Evolutionary conservation across 2,113 vertebrate genomes (phyloP), one percentile per base, ranked within the genome.

Genomic region (Zapus hudsonius): DNA sequence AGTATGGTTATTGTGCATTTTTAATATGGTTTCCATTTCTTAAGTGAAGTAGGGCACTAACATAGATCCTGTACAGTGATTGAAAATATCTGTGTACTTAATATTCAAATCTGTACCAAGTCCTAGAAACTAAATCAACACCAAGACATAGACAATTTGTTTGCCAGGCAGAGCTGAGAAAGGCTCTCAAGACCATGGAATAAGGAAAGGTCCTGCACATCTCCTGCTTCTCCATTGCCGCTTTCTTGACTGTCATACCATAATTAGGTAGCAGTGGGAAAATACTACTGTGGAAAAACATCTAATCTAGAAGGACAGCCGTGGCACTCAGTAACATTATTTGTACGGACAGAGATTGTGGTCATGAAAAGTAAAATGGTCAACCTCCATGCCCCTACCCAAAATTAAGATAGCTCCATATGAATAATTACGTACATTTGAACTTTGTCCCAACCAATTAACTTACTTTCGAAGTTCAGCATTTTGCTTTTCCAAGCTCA

Each of bases 401-500:
- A 74, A 74, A 94, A 52, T 74, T 73, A 94, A 70, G 13, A 36
- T 7, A 79, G 63, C 40, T 82, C 64, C 33, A 86, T 20, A 17
- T 79, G 19, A 38, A 57, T 22, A 86, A 78, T 1, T 57, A 3
- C 66, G 12, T 5, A 38, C 31, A 89, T 44, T 63, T 61, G 57
- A 84, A 73, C 36, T 91, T 57, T 75, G 63, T 91, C 42, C 85
- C 27, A 67, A 93, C 47, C 27, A 88, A 23, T 81, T 52, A 59
- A 90, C 98, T 29, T 98, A 99, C 99, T 99, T 99, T 98, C 99
- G 99, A 88, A 99, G 98, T 96, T 99, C 99, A 6, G 98, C 98
- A 96, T 99, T 99, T 97, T 99, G 99, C 90, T 99, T 99, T 97
- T 99, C 99, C 96, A 99, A 97, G 92, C 98, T 99, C 95, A 98